These are phyloP conservation scores for Haplochromis burtoni DNA, from an alignment of 2,113 vertebrate species.

Conservation along the genomic window DNA sequence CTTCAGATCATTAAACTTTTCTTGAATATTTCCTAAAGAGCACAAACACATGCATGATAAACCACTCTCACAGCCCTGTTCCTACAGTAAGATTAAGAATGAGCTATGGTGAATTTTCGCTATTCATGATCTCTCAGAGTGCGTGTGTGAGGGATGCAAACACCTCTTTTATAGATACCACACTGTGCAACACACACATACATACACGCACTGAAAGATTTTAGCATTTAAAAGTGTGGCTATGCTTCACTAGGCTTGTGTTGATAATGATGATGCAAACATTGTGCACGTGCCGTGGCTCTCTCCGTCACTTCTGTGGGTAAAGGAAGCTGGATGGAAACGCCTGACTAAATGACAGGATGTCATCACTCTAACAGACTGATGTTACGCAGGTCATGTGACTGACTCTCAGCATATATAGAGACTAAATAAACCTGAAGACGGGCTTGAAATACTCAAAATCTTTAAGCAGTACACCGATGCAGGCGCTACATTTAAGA, in stretches of 20 bases:
- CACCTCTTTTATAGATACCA: not conserved
- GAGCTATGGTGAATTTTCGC: not conserved
- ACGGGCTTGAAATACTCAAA: not conserved
- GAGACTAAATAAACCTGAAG: not conserved
- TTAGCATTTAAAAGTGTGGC: not conserved
- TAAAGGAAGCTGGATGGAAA: not conserved
- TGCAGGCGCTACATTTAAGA: slow-evolving; percentile 4
- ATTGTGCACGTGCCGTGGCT: not conserved
- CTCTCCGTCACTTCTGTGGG: not conserved
- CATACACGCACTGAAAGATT: not conserved
- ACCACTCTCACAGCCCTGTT: not conserved
- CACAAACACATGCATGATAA: not conserved
- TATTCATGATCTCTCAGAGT: not conserved
- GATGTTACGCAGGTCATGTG: not conserved
- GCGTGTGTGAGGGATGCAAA: not conserved
- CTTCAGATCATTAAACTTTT: not conserved
- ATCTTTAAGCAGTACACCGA: not conserved
- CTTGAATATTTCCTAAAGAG: not conserved
- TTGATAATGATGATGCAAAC: not conserved
- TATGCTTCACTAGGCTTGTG: not conserved
- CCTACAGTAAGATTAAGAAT: not conserved
- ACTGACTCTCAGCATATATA: not conserved
- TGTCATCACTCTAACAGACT: not conserved
- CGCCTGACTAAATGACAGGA: not conserved
- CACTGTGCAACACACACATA: not conserved